Conservation (phyloP, 2,888 invertebrate genomes). For the Anorthoa munda region DNA sequence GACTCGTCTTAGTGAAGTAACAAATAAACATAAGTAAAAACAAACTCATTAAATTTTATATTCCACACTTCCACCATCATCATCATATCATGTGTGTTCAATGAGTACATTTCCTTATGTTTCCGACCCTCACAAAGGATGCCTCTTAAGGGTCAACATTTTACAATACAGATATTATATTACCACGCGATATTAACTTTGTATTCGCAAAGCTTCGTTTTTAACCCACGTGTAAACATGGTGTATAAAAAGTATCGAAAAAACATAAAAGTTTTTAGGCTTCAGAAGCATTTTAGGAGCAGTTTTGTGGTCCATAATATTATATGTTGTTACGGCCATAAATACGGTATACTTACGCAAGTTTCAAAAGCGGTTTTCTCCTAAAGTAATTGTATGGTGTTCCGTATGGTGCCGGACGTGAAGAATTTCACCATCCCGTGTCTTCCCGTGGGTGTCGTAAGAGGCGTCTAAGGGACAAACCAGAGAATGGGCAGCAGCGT, state of each 20-base stretch:
- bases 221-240: slow-evolving; percentile 12
- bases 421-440: no score
- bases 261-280: slow-evolving; percentile 46
- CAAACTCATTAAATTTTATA: neutral
- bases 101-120: slow-evolving; percentile 27
- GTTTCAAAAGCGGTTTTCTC: neutral
- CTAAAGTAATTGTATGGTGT: neutral
- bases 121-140: slow-evolving; percentile 49
- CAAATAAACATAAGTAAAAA: neutral
- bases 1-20: no score
- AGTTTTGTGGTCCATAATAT: slow-evolving; percentile 48
- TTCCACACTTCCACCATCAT: slow-evolving; percentile 7
- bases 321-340: neutral
- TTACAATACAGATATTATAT: slow-evolving; percentile 50
- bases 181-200: slow-evolving; percentile 46
- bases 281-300: slow-evolving; percentile 40
- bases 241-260: slow-evolving; percentile 47
- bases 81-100: no score
- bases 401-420: no score
- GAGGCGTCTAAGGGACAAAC: no score
- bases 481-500: no score
- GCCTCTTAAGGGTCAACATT: slow-evolving; percentile 55
- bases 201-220: slow-evolving; percentile 34
- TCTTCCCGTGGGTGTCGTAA: no score
- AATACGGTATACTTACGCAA: neutral